Evolutionary conservation across 2,888 invertebrate genomes (phyloP).

Genomic region (Tricholauxania praeusta): DNA sequence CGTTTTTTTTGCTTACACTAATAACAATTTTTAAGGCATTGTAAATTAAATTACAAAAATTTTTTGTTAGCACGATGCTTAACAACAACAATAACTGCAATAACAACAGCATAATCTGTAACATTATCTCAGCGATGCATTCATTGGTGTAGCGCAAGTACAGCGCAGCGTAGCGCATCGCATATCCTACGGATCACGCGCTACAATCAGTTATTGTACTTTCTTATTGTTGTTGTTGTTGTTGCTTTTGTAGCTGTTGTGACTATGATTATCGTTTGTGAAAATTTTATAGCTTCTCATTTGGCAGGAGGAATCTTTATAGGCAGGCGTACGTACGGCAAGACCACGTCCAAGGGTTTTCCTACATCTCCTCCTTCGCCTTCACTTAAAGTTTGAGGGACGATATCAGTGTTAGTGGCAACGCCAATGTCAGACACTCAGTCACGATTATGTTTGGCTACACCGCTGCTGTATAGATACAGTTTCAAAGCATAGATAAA

Average conservation of each 20-base stretch:
- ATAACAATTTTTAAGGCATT: constrained; percentile 49
- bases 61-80: constrained; percentile 40
- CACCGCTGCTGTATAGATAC: constrained; percentile 10
- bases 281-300: constrained; percentile 60
- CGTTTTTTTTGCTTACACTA: background rate
- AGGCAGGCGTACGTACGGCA: background rate
- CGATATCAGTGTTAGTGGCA: background rate
- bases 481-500: background rate
- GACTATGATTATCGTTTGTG: constrained; percentile 51
- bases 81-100: constrained; percentile 22
- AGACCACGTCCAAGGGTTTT: background rate
- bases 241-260: constrained; percentile 47
- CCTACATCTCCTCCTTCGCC: background rate
- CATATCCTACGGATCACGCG: constrained; percentile 32
- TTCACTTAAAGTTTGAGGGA: background rate
- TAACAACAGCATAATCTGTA: constrained; percentile 51
- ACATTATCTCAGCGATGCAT: constrained; percentile 53
- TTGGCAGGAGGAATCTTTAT: constrained; percentile 31
- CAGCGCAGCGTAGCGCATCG: constrained; percentile 15
- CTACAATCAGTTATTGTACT: constrained; percentile 17
- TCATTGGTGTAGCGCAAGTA: constrained; percentile 44
- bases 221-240: constrained; percentile 48
- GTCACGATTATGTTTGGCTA: constrained; percentile 22
- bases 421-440: constrained; percentile 6
- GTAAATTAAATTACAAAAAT: constrained; percentile 58